Evolutionary conservation across 1,140 invertebrate genomes (phyloP), one percentile per base, ranked within the genome.

Genomic region (Lepidurus apus): DNA sequence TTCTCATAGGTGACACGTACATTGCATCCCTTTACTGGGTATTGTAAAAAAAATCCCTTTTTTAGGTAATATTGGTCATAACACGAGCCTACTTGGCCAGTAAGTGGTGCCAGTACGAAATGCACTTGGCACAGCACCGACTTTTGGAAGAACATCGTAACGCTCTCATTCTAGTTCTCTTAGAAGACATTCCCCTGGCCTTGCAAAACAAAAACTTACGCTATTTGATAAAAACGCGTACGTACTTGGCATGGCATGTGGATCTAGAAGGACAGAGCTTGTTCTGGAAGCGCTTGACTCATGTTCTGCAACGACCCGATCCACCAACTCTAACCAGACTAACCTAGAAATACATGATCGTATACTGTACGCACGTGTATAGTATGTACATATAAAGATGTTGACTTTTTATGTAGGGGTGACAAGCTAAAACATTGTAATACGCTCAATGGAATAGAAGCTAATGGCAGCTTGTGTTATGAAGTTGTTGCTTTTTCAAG

Each of bases 71-170:
- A 7, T 42, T 80, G n/a, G 73, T 78, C 74, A 42, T 78, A 45
- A 78, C 79, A n/a, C 34, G 76, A 10, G 44, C 42, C 21, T 80
- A 78, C 73, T 44, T 80, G 6, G 34, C 45, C 10, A 80, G 79
- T 73, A 76, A 80, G 24, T 80, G 79, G 79, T 80, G 79, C 47
- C 75, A 77, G 76, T 77, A 79, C 73, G 79, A 80, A 24, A 42
- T 80, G n/a, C 47, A 80, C 24, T 42, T 80, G 73, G 77, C 79
- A 8, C 79, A 80, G 21, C 79, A 80, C 21, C 73, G 75, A 26
- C 45, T 80, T 21, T 53, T 77, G 47, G 79, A 80, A n/a, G 76
- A 80, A 53, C 73, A 74, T 21, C 44, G 79, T 17, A 73, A 74
- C 11, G 73, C 53, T 17, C 42, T 80, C 1, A 44, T 80, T 10